These are phyloP conservation scores for Arbacia lixula DNA, from an alignment of 53 echinoderm and acorn worm genomes.

Conservation along the genomic window DNA sequence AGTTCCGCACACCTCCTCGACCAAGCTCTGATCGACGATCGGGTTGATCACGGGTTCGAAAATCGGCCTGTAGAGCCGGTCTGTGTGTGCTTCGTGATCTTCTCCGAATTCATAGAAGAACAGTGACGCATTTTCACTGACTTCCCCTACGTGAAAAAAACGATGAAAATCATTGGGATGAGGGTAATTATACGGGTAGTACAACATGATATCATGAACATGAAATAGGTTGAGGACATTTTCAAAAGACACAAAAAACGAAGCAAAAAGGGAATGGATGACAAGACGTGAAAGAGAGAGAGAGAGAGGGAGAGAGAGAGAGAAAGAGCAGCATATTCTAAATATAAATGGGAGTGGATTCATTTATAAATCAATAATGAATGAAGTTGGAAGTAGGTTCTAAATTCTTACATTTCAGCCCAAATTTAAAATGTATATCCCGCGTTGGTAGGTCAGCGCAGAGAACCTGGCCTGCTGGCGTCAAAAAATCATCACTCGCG, in stretches of 20 bases:
- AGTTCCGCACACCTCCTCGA: slow-evolving; percentile 26
- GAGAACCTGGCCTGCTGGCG: slow-evolving; percentile 35
- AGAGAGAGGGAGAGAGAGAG: background rate
- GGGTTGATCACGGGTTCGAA: slow-evolving; percentile 38
- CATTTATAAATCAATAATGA: too few relatives aligned
- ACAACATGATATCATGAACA: too few relatives aligned
- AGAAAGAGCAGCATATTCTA: background rate
- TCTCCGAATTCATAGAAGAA: slow-evolving; percentile 32
- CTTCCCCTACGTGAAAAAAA: too few relatives aligned
- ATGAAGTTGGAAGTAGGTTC: too few relatives aligned
- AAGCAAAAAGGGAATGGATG: background rate
- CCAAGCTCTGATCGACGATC: background rate
- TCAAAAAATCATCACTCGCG: slow-evolving; percentile 67
- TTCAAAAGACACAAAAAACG: too few relatives aligned
- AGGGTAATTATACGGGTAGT: too few relatives aligned
- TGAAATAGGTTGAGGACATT: too few relatives aligned
- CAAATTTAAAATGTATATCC: slow-evolving; percentile 14
- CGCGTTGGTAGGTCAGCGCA: background rate
- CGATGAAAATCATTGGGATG: too few relatives aligned
- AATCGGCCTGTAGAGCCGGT: background rate
- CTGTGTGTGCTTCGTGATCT: slow-evolving; percentile 28
- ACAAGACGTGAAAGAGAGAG: background rate
- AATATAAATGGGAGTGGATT: too few relatives aligned
- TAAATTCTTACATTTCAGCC: slow-evolving; percentile 21
- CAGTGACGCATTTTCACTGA: background rate